Conservation (phyloP, 2,888 invertebrate genomes). For the Nycteola revayana region DNA sequence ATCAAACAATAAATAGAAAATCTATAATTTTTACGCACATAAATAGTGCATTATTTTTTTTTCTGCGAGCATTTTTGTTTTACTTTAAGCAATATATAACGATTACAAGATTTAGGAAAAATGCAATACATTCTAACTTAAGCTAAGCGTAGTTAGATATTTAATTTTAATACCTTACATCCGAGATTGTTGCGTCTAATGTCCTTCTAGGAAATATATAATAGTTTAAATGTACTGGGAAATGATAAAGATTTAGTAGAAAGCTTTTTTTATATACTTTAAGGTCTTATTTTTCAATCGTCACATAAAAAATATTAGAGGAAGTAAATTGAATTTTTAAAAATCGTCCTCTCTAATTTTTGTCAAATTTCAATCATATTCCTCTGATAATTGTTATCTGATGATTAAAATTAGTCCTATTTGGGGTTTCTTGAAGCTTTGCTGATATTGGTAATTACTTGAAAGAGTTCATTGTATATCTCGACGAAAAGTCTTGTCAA, state of each 20-base stretch:
- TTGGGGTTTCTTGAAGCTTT: conserved; percentile 10
- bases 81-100: conserved; percentile 41
- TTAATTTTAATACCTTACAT: conserved; percentile 49
- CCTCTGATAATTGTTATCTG: no score
- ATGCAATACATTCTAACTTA: conserved; percentile 71
- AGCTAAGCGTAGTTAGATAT: conserved; percentile 61
- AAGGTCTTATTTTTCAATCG: no score
- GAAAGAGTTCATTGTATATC: no score
- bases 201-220: conserved; percentile 20
- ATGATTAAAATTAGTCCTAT: no score
- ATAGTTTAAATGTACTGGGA: conserved; percentile 27
- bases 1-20: conserved; percentile 26
- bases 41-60: conserved; percentile 52
- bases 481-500: no score
- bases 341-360: no score
- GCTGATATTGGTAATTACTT: conserved; percentile 5
- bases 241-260: conserved; percentile 25
- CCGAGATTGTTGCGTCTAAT: conserved; percentile 40
- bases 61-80: conserved; percentile 49
- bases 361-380: no score
- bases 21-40: conserved; percentile 46
- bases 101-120: conserved; percentile 49
- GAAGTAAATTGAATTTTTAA: no score
- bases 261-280: not conserved
- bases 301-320: no score